Evolutionary conservation across 1,140 invertebrate species (phyloP).

Genomic region (Plectus sambesii): DNA sequence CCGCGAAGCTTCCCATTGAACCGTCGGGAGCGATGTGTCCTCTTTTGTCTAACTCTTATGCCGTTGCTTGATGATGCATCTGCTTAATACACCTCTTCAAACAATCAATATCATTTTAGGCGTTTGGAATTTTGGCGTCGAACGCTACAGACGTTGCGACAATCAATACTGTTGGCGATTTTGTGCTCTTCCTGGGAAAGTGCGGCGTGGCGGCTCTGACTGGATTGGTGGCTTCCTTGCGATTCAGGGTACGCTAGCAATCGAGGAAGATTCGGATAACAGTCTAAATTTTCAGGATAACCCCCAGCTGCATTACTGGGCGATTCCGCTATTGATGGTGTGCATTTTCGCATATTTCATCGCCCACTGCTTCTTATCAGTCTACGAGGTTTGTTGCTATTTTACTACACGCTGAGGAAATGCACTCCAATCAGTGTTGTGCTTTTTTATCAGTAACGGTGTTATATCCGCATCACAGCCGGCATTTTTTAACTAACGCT

Average conservation of each 20-base stretch:
- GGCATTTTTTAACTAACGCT: no score
- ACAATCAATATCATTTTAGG: constrained; percentile 31
- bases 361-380: constrained; percentile 75
- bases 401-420: no score
- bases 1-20: no score
- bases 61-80: no score
- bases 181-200: constrained; percentile 83
- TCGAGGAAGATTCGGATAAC: constrained; percentile 48
- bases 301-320: constrained; percentile 55
- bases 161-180: constrained; percentile 84
- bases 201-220: constrained; percentile 62
- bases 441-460: no score
- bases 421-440: no score
- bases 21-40: no score
- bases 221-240: constrained; percentile 52
- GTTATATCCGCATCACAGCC: no score
- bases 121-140: constrained; percentile 42
- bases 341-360: constrained; percentile 81
- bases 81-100: no score
- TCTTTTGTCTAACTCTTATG: no score
- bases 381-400: constrained; percentile 75
- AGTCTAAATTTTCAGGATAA: constrained; percentile 24
- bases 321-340: constrained; percentile 71
- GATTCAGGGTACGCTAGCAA: constrained; percentile 51
- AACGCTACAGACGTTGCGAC: constrained; percentile 77